A percentile compares a stretch with the other conserved stretches of the same genome.
Conservation (phyloP, 2,888 invertebrate genomes). For the Morinoia aosen region DNA sequence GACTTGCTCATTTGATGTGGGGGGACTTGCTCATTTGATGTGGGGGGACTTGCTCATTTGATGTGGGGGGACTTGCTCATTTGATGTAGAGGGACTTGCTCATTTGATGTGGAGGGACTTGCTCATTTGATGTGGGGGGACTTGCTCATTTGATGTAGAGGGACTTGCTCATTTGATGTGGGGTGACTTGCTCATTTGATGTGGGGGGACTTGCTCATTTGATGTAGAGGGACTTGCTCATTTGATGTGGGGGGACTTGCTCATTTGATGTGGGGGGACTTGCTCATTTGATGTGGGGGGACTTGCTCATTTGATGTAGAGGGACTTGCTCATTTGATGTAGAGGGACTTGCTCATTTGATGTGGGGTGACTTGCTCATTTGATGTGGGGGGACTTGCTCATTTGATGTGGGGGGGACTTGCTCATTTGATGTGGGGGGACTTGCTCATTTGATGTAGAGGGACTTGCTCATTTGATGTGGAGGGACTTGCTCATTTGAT, state of each 20-base stretch:
- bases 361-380: conserved; percentile 78
- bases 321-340: conserved; percentile 17
- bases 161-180: not conserved
- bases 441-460: not conserved
- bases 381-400: conserved; percentile 43
- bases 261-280: too few species aligned
- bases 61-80: conserved; percentile 44
- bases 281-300: conserved; percentile 81
- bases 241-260: not conserved
- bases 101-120: conserved; percentile 78
- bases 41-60: conserved; percentile 77
- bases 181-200: not conserved
- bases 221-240: not conserved
- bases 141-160: too few species aligned
- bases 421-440: too few species aligned
- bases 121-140: not conserved
- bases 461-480: not conserved
- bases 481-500: not conserved
- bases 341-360: too few species aligned
- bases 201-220: not conserved
- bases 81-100: too few species aligned
- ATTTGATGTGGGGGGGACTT: too few species aligned
- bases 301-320: not conserved
- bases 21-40: not conserved
- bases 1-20: not conserved